phyloP scores from a whole-genome alignment of 2,113 vertebrate genomes.

The Emydocephalus ijimae region DNA sequence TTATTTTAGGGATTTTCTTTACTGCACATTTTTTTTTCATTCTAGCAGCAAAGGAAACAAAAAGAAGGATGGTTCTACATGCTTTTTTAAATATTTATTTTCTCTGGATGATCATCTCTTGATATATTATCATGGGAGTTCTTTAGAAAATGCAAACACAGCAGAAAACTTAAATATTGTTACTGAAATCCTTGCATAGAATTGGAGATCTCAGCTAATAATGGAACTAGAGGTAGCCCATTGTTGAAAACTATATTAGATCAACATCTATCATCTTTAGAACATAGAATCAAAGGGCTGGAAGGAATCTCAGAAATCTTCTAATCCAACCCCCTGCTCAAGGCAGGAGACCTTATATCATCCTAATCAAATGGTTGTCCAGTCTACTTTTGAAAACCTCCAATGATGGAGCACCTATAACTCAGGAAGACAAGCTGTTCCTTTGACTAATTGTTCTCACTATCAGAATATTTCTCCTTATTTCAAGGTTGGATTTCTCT shows the following conservation, averaged over 20 bases:
- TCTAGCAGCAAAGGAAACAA: not conserved
- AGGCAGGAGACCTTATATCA: no score
- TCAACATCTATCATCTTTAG: not conserved
- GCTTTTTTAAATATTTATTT: not conserved
- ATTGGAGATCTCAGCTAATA: not conserved
- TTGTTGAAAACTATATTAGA: not conserved
- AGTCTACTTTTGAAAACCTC: no score
- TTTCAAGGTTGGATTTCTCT: no score
- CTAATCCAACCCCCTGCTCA: no score
- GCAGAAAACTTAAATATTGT: not conserved
- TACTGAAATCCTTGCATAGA: not conserved
- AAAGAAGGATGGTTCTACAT: not conserved
- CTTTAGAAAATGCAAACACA: not conserved
- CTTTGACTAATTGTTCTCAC: no score
- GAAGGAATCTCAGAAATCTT: no score
- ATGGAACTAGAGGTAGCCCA: not conserved
- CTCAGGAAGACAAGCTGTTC: no score
- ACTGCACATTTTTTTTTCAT: not conserved
- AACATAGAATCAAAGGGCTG: no score
- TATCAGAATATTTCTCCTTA: no score
- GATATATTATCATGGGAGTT: not conserved
- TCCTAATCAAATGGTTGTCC: no score
- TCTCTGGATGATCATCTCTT: not conserved
- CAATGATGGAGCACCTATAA: no score
- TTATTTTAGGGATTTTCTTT: not conserved